Conservation (phyloP, 2,797 vertebrate genomes). For the Trachurus trachurus region DNA sequence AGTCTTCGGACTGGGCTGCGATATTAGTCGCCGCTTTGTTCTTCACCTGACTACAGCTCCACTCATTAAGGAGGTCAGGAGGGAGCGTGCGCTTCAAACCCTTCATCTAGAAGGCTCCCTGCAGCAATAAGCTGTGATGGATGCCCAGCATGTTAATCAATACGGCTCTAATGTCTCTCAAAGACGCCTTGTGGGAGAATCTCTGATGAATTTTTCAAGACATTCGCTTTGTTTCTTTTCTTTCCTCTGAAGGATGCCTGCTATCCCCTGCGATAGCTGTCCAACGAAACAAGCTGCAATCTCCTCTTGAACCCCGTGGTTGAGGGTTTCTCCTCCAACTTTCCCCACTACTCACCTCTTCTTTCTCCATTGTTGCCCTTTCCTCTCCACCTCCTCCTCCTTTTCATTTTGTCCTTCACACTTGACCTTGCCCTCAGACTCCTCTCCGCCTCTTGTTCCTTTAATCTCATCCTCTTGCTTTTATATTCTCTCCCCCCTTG, state of each 20-base stretch:
- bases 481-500: background rate
- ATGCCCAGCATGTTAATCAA: conserved; percentile 70
- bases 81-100: conserved; percentile 56
- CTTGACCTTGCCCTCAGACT: conserved; percentile 36
- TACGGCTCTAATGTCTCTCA: conserved; percentile 64
- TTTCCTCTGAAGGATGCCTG: conserved; percentile 43
- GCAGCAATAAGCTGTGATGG: conserved; percentile 37
- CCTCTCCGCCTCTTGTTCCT: conserved; percentile 10
- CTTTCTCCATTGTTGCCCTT: conserved; percentile 14
- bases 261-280: conserved; percentile 42
- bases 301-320: conserved; percentile 22
- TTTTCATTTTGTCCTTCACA: conserved; percentile 49
- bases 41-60: conserved; percentile 56
- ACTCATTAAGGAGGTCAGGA: conserved; percentile 65
- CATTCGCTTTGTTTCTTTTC: conserved; percentile 46
- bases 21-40: conserved; percentile 6
- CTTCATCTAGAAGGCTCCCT: conserved; percentile 68
- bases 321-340: background rate
- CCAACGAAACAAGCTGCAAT: conserved; percentile 55
- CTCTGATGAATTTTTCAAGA: conserved; percentile 24
- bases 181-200: conserved; percentile 50
- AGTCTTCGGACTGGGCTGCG: background rate
- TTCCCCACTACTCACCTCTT: background rate
- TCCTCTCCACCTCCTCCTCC: conserved; percentile 25
- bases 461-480: conserved; percentile 12